Evolutionary conservation across 2,888 invertebrate species (phyloP).

Genomic region (Celastrina argiolus): DNA sequence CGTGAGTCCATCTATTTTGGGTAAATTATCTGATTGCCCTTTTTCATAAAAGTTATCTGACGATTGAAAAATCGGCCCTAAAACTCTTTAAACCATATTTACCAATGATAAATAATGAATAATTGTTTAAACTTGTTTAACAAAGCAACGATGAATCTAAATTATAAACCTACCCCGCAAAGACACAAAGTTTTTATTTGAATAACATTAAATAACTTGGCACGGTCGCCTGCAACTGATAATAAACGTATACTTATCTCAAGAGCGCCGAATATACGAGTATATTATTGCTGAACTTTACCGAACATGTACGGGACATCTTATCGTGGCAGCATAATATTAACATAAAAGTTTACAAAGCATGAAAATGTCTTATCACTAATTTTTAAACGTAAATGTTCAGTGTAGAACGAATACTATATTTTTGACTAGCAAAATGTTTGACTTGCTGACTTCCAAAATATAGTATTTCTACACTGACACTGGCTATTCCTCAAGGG

Average conservation of each 20-base stretch:
- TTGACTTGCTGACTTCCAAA: no score
- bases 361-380: conserved; percentile 10
- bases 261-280: neutral
- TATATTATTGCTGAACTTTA: conserved; percentile 1
- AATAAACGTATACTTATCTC: conserved; percentile 10
- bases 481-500: no score
- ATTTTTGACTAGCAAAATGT: no score
- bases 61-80: no score
- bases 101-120: no score
- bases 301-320: conserved; percentile 4
- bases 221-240: neutral
- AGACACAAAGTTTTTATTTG: conserved; percentile 15
- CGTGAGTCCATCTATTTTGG: no score
- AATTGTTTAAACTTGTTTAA: no score
- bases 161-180: neutral
- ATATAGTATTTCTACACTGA: no score
- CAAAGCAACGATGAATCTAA: neutral
- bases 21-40: no score
- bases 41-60: no score
- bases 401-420: no score
- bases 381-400: neutral
- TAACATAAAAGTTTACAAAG: conserved; percentile 8
- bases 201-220: conserved; percentile 18
- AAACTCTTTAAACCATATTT: no score
- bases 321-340: conserved; percentile 1